These are phyloP conservation scores for Centropyge bicolor DNA, from an alignment of 2,797 vertebrate species.

Conservation along the genomic window DNA sequence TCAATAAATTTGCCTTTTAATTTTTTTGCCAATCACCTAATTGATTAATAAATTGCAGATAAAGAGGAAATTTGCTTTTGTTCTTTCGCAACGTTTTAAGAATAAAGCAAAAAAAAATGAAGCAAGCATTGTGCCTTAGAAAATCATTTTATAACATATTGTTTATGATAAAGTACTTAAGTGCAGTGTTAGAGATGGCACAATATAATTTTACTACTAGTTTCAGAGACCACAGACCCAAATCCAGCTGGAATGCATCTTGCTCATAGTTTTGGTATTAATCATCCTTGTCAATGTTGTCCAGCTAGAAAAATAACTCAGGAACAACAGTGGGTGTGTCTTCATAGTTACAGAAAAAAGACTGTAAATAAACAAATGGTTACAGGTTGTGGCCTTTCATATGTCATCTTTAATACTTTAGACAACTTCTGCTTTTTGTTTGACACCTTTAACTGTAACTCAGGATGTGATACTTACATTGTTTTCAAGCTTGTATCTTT, in stretches of 20 bases:
- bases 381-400: background rate
- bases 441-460: conserved; percentile 18
- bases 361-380: conserved; percentile 46
- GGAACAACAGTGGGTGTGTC: conserved; percentile 74
- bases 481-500: conserved; percentile 29
- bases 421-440: background rate
- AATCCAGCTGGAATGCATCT: conserved; percentile 12
- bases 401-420: conserved; percentile 10
- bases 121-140: background rate
- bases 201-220: background rate
- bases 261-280: conserved; percentile 58
- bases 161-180: background rate
- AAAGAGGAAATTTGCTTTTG: background rate
- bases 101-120: background rate
- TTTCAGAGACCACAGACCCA: conserved; percentile 3
- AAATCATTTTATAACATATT: background rate
- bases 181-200: background rate
- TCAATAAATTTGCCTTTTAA: background rate
- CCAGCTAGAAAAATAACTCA: conserved; percentile 58
- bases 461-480: background rate
- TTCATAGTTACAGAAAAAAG: conserved; percentile 42
- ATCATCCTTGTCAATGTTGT: conserved; percentile 58
- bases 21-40: background rate
- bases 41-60: background rate
- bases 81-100: background rate